A percentile compares a stretch with the other conserved stretches of the same genome.
phyloP scores from a whole-genome alignment of 2,888 invertebrate species.

The Agrochola litura region DNA sequence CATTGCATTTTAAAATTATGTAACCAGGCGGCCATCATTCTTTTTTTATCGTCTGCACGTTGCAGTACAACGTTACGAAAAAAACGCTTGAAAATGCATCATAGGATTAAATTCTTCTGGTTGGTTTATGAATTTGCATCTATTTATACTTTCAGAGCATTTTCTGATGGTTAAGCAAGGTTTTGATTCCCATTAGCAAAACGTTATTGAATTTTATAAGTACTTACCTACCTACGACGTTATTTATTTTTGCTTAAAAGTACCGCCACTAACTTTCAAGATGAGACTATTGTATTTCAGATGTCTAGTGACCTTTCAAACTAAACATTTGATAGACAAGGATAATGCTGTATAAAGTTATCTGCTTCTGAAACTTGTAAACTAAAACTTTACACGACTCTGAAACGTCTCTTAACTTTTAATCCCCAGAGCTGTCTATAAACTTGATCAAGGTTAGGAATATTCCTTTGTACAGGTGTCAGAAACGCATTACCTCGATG shows the following conservation, averaged over 20 bases:
- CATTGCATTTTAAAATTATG: conserved; percentile 40
- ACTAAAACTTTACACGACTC: conserved; percentile 15
- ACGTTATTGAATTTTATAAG: neutral
- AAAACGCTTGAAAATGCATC: conserved; percentile 37
- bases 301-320: conserved; percentile 9
- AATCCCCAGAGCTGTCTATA: neutral
- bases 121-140: neutral
- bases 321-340: neutral
- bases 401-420: conserved; percentile 13
- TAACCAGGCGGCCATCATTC: conserved; percentile 37
- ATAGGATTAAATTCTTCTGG: conserved; percentile 22
- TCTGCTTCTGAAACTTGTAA: conserved; percentile 18
- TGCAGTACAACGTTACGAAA: conserved; percentile 11
- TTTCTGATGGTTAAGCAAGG: neutral
- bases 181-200: neutral
- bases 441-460: conserved; percentile 11
- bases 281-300: conserved; percentile 1
- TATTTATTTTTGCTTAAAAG: neutral
- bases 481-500: too few species aligned
- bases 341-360: conserved; percentile 6
- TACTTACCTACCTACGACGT: neutral
- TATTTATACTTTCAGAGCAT: neutral
- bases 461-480: conserved; percentile 6
- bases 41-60: conserved; percentile 54
- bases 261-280: neutral